These are phyloP conservation scores for Yponomeuta evonymella DNA, from an alignment of 2,888 invertebrate genomes.

Conservation along the genomic window DNA sequence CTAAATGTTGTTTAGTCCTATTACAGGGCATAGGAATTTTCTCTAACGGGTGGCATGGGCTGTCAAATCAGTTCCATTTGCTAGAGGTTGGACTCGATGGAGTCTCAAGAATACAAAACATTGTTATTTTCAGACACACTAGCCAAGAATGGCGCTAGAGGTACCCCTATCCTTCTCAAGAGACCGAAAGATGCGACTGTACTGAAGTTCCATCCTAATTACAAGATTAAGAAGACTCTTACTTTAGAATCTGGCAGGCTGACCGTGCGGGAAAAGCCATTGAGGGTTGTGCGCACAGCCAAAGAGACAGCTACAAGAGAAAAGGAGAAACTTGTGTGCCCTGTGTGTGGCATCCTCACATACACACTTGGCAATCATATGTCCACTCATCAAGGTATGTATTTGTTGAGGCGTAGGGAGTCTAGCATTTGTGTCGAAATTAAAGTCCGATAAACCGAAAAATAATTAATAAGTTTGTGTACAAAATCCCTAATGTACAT, in stretches of 20 bases:
- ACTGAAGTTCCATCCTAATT: constrained; percentile 52
- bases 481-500: too few species aligned
- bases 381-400: constrained; percentile 66
- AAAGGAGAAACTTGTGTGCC: constrained; percentile 67
- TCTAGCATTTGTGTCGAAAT: too few species aligned
- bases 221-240: constrained; percentile 26
- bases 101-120: too few species aligned
- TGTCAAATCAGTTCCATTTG: too few species aligned
- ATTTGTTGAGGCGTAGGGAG: too few species aligned
- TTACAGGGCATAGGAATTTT: too few species aligned
- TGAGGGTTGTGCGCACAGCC: constrained; percentile 43
- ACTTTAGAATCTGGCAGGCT: constrained; percentile 10
- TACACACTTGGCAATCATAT: constrained; percentile 66
- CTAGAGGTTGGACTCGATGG: too few species aligned
- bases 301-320: constrained; percentile 42
- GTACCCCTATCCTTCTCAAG: constrained; percentile 60
- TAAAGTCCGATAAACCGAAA: too few species aligned
- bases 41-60: too few species aligned
- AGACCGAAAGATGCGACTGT: constrained; percentile 66
- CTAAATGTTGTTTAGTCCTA: too few species aligned
- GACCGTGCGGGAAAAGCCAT: constrained; percentile 41
- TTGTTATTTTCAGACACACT: constrained; percentile 51
- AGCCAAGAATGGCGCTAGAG: constrained; percentile 60
- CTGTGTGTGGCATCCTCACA: constrained; percentile 69
- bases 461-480: too few species aligned